Percentiles rank a stretch among this genome's conserved stretches.
These are phyloP conservation scores for Tachysurus vachellii DNA, from an alignment of 2,113 vertebrate species.

Conservation along the genomic window DNA sequence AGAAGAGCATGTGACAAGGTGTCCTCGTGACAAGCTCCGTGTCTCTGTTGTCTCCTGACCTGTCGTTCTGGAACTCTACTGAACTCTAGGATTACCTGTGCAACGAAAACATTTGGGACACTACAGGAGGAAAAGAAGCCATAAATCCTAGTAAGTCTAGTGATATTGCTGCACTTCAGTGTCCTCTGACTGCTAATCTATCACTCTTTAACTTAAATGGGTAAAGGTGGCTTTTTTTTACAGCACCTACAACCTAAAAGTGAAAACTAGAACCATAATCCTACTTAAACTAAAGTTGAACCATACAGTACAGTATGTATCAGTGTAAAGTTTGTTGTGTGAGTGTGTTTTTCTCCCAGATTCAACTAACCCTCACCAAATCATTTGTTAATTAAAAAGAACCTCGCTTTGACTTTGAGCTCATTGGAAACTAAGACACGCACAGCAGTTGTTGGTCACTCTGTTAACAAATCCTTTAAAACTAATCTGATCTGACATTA, in stretches of 20 bases:
- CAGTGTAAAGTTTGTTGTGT: not conserved
- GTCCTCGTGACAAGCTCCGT: not conserved
- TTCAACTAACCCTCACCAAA: not conserved
- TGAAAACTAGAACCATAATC: not conserved
- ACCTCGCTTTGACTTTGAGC: not conserved
- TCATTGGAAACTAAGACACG: not conserved
- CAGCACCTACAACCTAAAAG: not conserved
- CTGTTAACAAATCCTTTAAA: not conserved
- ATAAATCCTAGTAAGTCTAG: conserved; percentile 58
- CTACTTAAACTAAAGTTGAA: not conserved
- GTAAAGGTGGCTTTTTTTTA: conserved; percentile 17
- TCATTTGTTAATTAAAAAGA: not conserved
- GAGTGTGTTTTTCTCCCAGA: conserved; percentile 15
- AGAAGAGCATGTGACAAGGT: not conserved
- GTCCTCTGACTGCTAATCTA: not conserved
- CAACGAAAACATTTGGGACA: conserved; percentile 59
- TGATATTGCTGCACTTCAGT: not conserved
- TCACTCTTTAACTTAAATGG: conserved; percentile 30
- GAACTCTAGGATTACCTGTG: conserved; percentile 63
- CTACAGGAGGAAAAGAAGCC: not conserved
- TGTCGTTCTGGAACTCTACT: conserved; percentile 54
- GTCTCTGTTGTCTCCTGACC: conserved; percentile 22
- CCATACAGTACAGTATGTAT: not conserved
- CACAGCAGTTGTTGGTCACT: not conserved
- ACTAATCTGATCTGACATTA: not conserved